Conservation (phyloP, 2,113 vertebrate species). For the Sinocyclocheilus maitianheensis region DNA sequence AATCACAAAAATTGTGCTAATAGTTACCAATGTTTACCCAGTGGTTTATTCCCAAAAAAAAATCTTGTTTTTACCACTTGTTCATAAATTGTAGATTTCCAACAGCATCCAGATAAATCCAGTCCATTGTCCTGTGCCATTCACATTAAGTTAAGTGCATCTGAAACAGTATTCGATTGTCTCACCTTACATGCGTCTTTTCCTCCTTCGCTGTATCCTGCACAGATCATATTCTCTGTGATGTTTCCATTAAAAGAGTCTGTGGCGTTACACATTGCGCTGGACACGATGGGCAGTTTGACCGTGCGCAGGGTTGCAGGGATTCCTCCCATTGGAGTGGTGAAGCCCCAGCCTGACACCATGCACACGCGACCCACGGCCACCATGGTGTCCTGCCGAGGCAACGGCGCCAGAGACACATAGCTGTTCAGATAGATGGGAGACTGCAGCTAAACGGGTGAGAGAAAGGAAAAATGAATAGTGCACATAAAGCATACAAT, state of each 20-base stretch:
- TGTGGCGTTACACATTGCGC: constrained; percentile 72
- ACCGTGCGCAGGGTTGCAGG: constrained; percentile 75
- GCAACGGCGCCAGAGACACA: constrained; percentile 73
- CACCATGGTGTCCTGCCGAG: constrained; percentile 62
- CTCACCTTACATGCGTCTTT: constrained; percentile 80
- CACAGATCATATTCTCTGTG: constrained; percentile 81
- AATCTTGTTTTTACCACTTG: background rate
- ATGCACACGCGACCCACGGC: constrained; percentile 72
- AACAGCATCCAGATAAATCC: background rate
- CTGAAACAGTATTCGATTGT: background rate
- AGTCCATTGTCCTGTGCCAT: background rate
- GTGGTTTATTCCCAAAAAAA: background rate
- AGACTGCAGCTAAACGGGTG: constrained; percentile 68
- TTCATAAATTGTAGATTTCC: background rate
- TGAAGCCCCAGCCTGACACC: constrained; percentile 82
- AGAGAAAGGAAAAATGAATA: background rate
- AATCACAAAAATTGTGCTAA: background rate
- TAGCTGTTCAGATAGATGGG: constrained; percentile 72
- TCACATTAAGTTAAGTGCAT: background rate
- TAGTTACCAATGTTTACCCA: background rate
- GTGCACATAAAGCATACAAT: background rate
- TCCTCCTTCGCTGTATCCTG: constrained; percentile 75
- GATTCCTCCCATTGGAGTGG: constrained; percentile 62
- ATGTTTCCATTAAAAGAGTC: constrained; percentile 74
- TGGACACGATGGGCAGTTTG: constrained; percentile 75